Evolutionary conservation across 2,113 vertebrate genomes (phyloP), one percentile per base, ranked within the genome.

Genomic region (Setophaga coronata): DNA sequence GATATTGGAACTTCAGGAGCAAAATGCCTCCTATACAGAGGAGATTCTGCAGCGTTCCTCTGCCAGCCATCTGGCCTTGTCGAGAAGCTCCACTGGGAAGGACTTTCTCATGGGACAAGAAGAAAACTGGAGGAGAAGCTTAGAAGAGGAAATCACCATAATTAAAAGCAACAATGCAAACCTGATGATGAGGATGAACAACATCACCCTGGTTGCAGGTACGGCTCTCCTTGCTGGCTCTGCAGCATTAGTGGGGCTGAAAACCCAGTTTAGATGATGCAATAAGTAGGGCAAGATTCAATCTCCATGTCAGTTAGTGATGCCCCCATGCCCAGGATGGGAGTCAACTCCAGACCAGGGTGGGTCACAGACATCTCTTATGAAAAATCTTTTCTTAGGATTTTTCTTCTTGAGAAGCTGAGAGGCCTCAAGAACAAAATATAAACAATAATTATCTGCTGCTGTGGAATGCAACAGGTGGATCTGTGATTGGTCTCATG

Each of bases 151-250:
- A 93, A 76, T 97, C 50, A 91, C 40, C 40, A 25, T 96, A 38
- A 97, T 97, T 45, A 97, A 96, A 95, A 87, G 4, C 36, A 97
- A 34, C 70, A 97, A 95, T 54, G 51, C 33, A 23, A 87, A 76
- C 38, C 36, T 97, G 62, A 90, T 74, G 92, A 93, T 78, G 93
- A 93, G 84, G 86, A 79, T 97, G 89, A 94, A 9, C 9, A 97
- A 97, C 57, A 66, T 97, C 72, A 94, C 69, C 7, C 9, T 61
- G 53, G 5, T 64, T 80, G 65, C 96, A 94, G 97, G 97, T 97
- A 95, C 20, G 19, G 58, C 21, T 65, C 25, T 56, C 20, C 17
- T 4, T 43, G 18, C 15, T 64, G 43, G 8, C 20, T 58, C 6
- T 60, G 29, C 7, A 50, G 10, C 33, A 11, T 42, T n/a, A 54